Evolutionary conservation across 2,113 vertebrate species (phyloP).

Genomic region (Loxodonta africana): DNA sequence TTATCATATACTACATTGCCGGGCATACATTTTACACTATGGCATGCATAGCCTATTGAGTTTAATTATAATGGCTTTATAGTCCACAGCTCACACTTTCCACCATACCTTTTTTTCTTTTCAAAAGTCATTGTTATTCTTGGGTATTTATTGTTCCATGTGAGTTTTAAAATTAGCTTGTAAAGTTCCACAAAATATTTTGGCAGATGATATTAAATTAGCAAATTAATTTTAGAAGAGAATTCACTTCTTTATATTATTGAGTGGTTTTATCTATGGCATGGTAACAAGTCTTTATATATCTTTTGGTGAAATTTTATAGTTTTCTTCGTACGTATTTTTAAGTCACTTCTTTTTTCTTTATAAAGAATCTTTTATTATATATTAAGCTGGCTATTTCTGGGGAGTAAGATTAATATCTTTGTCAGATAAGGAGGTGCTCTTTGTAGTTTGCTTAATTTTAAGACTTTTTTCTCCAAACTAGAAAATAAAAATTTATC

Average conservation of each 20-base stretch:
- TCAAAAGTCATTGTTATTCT: constrained; percentile 24
- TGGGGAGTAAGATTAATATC: background rate
- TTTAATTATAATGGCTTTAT: background rate
- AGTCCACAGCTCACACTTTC: background rate
- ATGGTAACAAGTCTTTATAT: background rate
- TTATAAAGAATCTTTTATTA: constrained; percentile 3
- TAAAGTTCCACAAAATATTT: constrained; percentile 1
- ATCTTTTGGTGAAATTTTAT: constrained; percentile 38
- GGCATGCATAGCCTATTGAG: background rate
- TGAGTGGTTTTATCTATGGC: background rate
- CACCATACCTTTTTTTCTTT: constrained; percentile 35
- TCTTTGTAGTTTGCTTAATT: constrained; percentile 47
- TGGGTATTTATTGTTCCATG: constrained; percentile 23
- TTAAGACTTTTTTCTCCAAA: background rate
- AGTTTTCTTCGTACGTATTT: constrained; percentile 17
- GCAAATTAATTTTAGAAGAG: background rate
- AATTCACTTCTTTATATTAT: background rate
- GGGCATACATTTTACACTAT: background rate
- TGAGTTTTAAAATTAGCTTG: constrained; percentile 61
- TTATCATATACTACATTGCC: constrained; percentile 19
- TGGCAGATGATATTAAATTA: background rate
- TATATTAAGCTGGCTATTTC: constrained; percentile 28
- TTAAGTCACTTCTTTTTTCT: constrained; percentile 4
- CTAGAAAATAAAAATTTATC: constrained; percentile 19
- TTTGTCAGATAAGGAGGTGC: background rate